Base-by-base conservation (phyloP, 2,113 vertebrate species). In the Camarhynchus parvulus region DNA sequence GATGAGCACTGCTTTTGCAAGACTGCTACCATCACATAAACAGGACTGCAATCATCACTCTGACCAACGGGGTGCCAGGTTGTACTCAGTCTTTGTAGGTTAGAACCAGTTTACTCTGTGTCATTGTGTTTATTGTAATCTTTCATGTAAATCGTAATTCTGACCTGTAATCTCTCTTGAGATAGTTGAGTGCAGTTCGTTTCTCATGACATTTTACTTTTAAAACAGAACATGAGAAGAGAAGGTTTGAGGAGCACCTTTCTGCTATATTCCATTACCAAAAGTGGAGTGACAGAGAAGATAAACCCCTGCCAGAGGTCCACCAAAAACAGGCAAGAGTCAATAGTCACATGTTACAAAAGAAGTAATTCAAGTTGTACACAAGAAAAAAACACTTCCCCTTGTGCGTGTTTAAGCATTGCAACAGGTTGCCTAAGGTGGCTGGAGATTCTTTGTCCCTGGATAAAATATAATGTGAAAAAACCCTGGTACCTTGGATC, bases 201-300 rank as follows among this genome's bases (percentile, higher is more conserved):
- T 47, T 61, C 55, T 44, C 15, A 15, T 0, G 0, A 11, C 5
- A 1, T 3, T 62, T 52, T 31, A 42, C 31, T 72, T 42, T 62
- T 61, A 62, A 61, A 83, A 21, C 6, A 35, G 21, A 19, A 16
- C 16, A 31, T 12, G 23, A 73, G 30, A 90, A 69, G 10, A 15
- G 1, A 68, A 80, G 15, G 17, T 2, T 39, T 56, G 33, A 46
- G 12, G 11, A 30, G 5, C 11, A 22, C 3, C 5, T 41, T 18
- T 39, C 23, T 78, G 33, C 33, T 28, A 3, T 33, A 10, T 70
- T 81, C 30, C 2, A 24, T 35, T 69, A 42, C 31, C 28, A 61
- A 46, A 82, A 56, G 11, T 3, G 5, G 8, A 52, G 7, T 39
- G 47, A 56, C 28, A 44, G 49, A 59, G 35, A 46, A 64, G 23